Percentiles rank a stretch among this genome's conserved stretches.
phyloP scores from a whole-genome alignment of 2,797 vertebrate species.

The Spatula versicolor region DNA sequence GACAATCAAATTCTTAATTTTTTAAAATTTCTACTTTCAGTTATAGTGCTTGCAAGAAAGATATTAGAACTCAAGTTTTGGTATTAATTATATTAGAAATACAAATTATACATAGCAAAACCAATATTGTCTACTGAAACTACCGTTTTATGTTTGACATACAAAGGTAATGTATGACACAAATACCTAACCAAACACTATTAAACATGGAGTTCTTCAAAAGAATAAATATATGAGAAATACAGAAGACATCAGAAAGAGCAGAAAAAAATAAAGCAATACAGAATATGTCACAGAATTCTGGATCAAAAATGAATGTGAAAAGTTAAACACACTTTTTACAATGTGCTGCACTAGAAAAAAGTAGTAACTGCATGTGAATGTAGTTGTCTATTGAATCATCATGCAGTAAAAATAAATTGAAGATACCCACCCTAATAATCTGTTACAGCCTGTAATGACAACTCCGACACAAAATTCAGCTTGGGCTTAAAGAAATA shows the following conservation, averaged over 20 bases:
- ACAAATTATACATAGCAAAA: neutral
- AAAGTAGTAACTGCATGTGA: neutral
- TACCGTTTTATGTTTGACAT: neutral
- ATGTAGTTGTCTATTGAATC: neutral
- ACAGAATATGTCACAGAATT: neutral
- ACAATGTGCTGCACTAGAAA: neutral
- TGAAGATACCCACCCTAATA: neutral
- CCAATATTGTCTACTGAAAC: neutral
- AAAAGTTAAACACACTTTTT: neutral
- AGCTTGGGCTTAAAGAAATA: neutral
- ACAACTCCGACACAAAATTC: neutral
- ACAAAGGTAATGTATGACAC: neutral
- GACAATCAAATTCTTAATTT: neutral
- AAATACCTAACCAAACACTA: neutral
- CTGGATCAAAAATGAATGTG: neutral
- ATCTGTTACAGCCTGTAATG: neutral
- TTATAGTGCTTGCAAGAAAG: neutral
- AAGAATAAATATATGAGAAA: neutral
- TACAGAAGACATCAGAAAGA: neutral
- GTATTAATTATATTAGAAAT: neutral
- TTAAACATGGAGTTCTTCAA: neutral
- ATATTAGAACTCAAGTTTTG: neutral
- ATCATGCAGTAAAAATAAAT: neutral
- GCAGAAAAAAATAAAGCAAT: neutral
- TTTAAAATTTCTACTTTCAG: neutral